phyloP scores from a whole-genome alignment of 2,797 vertebrate species.

The Sebastes oblongus region DNA sequence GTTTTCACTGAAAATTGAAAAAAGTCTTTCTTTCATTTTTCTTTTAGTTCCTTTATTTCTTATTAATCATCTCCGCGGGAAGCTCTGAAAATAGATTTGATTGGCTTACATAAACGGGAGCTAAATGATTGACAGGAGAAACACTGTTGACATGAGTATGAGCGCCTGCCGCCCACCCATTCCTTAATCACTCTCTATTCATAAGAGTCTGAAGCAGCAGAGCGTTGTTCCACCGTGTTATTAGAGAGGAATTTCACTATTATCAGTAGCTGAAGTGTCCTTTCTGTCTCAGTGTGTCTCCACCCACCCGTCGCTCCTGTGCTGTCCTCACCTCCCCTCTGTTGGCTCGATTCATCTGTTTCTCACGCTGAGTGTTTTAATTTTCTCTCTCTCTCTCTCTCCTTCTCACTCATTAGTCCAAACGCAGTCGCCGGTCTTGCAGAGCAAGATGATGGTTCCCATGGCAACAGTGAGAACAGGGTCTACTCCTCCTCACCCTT shows the following conservation, averaged over 20 bases:
- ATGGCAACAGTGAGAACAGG: slow-evolving; percentile 88
- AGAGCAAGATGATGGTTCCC: slow-evolving; percentile 90
- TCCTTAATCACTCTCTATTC: slow-evolving; percentile 52
- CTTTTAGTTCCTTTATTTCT: not conserved
- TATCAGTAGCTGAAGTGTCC: slow-evolving; percentile 25
- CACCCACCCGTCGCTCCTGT: slow-evolving; percentile 39
- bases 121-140: slow-evolving; percentile 55
- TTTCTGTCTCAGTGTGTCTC: slow-evolving; percentile 45
- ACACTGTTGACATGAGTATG: slow-evolving; percentile 39
- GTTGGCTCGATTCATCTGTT: slow-evolving; percentile 51
- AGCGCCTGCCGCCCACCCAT: slow-evolving; percentile 41
- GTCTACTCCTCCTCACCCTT: slow-evolving; percentile 82
- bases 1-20: slow-evolving; percentile 3
- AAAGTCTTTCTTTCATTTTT: not conserved
- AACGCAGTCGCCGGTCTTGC: slow-evolving; percentile 87
- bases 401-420: slow-evolving; percentile 77
- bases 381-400: slow-evolving; percentile 19
- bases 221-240: slow-evolving; percentile 36
- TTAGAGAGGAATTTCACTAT: slow-evolving; percentile 25
- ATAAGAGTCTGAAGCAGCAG: slow-evolving; percentile 39
- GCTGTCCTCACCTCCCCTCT: slow-evolving; percentile 40
- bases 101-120: slow-evolving; percentile 55
- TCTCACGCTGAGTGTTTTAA: slow-evolving; percentile 39
- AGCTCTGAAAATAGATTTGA: slow-evolving; percentile 48
- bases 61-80: slow-evolving; percentile 16